A percentile compares a stretch with the other conserved stretches of the same genome.
phyloP scores from a whole-genome alignment of 2,797 vertebrate species.

The Hyperoplus lanceolatus region DNA sequence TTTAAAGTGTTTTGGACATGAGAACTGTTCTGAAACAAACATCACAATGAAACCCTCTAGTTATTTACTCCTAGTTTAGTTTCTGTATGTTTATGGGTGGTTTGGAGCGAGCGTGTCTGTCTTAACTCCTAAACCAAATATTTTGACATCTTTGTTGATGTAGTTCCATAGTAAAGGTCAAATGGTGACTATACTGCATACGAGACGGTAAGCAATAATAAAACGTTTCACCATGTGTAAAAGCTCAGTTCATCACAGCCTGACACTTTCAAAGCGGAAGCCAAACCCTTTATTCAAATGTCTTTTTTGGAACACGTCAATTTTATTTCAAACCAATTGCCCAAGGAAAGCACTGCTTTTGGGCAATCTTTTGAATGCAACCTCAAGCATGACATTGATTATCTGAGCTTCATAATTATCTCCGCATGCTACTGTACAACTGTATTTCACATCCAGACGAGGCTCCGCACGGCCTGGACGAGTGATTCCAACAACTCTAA shows the following conservation, averaged over 20 bases:
- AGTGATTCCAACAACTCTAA: slow-evolving; percentile 75
- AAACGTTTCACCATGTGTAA: slow-evolving; percentile 58
- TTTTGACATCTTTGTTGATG: slow-evolving; percentile 61
- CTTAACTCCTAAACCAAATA: slow-evolving; percentile 65
- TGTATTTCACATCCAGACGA: slow-evolving; percentile 56
- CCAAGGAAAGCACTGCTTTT: slow-evolving; percentile 65
- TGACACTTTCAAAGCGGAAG: slow-evolving; percentile 36
- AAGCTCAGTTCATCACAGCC: slow-evolving; percentile 36
- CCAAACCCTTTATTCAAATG: slow-evolving; percentile 34
- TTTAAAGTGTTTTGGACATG: slow-evolving; percentile 36
- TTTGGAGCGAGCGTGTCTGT: slow-evolving; percentile 46
- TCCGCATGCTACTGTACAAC: slow-evolving; percentile 79
- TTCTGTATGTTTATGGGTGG: slow-evolving; percentile 40
- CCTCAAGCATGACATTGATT: slow-evolving; percentile 81
- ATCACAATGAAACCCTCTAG: slow-evolving; percentile 51
- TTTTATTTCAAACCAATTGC: slow-evolving; percentile 73
- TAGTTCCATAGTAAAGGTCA: slow-evolving; percentile 52
- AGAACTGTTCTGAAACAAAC: slow-evolving; percentile 49
- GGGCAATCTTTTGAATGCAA: slow-evolving; percentile 69
- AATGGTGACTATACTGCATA: slow-evolving; percentile 34
- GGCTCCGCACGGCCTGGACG: slow-evolving; percentile 54
- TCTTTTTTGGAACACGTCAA: slow-evolving; percentile 51
- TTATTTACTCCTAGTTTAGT: slow-evolving; percentile 31
- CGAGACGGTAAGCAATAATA: slow-evolving; percentile 55
- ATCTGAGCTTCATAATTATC: slow-evolving; percentile 80